These are phyloP conservation scores for Marmota flaviventris DNA, from an alignment of 2,113 vertebrate genomes.

Conservation along the genomic window DNA sequence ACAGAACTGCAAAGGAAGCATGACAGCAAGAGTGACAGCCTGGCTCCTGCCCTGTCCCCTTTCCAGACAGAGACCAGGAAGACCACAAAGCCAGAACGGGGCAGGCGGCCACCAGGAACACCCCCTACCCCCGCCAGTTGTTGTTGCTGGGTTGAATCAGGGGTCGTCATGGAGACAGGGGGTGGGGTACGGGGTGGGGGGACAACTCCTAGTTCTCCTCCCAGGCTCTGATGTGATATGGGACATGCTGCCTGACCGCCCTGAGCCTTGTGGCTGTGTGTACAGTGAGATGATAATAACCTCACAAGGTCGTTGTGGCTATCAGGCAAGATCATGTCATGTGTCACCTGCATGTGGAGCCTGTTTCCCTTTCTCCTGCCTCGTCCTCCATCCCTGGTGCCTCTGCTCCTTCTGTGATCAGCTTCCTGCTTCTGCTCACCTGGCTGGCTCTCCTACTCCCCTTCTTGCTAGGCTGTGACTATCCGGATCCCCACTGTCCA, in stretches of 20 bases:
- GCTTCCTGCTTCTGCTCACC: neutral
- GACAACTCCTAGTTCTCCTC: neutral
- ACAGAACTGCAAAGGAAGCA: conserved; percentile 82
- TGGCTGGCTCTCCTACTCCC: neutral
- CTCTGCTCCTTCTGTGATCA: neutral
- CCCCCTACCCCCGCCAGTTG: neutral
- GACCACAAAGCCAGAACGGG: fast-evolving
- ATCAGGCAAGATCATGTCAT: neutral
- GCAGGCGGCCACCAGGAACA: neutral
- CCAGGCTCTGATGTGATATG: neutral
- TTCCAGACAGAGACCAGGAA: fast-evolving
- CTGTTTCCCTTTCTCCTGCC: neutral
- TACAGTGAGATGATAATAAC: fast-evolving
- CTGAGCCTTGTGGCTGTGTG: fast-evolving
- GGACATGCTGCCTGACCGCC: fast-evolving
- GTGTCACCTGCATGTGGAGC: neutral
- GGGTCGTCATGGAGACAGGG: neutral
- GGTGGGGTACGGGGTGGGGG: too few species aligned
- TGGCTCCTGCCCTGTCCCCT: neutral
- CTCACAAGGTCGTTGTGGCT: neutral
- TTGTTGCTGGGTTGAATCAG: neutral
- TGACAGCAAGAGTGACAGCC: conserved; percentile 42
- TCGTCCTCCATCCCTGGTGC: neutral
- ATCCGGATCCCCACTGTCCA: neutral
- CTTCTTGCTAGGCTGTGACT: neutral